phyloP scores from a whole-genome alignment of 2,888 invertebrate genomes.

The Drosophila recens region DNA sequence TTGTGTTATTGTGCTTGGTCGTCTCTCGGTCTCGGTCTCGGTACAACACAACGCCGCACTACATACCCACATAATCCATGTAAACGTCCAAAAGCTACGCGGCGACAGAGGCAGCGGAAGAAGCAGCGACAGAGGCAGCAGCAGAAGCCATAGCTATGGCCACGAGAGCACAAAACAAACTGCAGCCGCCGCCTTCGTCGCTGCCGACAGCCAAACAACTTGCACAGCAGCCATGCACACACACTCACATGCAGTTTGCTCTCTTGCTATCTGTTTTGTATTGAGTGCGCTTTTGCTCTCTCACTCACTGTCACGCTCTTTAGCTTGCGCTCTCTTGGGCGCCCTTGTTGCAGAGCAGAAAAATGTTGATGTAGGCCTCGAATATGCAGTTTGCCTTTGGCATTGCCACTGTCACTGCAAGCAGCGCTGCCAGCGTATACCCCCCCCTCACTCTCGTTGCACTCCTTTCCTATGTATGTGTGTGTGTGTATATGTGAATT shows the following conservation, averaged over 20 bases:
- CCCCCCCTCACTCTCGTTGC: background rate
- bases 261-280: conserved; percentile 28
- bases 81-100: conserved; percentile 63
- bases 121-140: conserved; percentile 14
- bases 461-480: conserved; percentile 26
- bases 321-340: conserved; percentile 29
- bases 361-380: conserved; percentile 81
- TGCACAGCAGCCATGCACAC: conserved; percentile 29
- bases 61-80: conserved; percentile 81
- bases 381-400: conserved; percentile 82
- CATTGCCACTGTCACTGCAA: conserved; percentile 80
- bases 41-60: conserved; percentile 63
- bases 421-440: conserved; percentile 57
- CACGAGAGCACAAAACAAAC: conserved; percentile 66
- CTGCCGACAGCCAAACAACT: conserved; percentile 15
- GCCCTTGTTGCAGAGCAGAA: conserved; percentile 65
- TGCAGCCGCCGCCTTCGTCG: conserved; percentile 23
- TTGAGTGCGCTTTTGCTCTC: conserved; percentile 17
- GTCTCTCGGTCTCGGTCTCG: conserved; percentile 66
- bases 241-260: conserved; percentile 8
- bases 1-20: conserved; percentile 82
- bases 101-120: conserved; percentile 13
- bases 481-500: conserved; percentile 47
- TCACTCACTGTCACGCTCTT: conserved; percentile 22
- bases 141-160: conserved; percentile 69